These are phyloP conservation scores for Perca flavescens DNA, from an alignment of 2,113 vertebrate genomes.

Conservation along the genomic window DNA sequence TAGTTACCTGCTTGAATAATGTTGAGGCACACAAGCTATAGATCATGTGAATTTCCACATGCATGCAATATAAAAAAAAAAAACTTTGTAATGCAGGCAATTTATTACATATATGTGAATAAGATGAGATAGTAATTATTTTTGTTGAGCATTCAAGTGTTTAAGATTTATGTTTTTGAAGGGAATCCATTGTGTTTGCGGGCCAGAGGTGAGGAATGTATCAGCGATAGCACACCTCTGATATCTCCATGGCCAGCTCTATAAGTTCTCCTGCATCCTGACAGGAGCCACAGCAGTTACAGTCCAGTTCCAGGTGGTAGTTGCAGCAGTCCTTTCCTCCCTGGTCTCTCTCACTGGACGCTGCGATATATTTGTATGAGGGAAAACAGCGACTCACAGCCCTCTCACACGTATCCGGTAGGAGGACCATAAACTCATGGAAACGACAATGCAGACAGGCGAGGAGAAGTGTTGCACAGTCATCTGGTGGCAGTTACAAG, in stretches of 20 bases:
- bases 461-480: slow-evolving; percentile 73
- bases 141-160: background rate
- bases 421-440: slow-evolving; percentile 61
- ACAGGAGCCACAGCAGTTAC: slow-evolving; percentile 68
- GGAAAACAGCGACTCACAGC: slow-evolving; percentile 65
- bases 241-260: slow-evolving; percentile 80
- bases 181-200: background rate
- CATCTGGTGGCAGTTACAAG: slow-evolving; percentile 61
- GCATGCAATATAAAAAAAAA: background rate
- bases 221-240: slow-evolving; percentile 79
- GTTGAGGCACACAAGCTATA: background rate
- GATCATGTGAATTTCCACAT: slow-evolving; percentile 1
- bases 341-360: slow-evolving; percentile 49
- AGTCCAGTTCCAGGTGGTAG: slow-evolving; percentile 70
- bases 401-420: slow-evolving; percentile 54
- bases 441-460: slow-evolving; percentile 78
- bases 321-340: slow-evolving; percentile 56
- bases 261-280: slow-evolving; percentile 74
- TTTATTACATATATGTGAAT: background rate
- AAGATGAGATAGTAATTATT: background rate
- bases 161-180: background rate
- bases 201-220: background rate
- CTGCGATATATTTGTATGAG: slow-evolving; percentile 41
- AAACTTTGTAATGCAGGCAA: background rate
- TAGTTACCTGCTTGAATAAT: background rate